These are phyloP conservation scores for Zaprionus davidi DNA, from an alignment of 1,140 invertebrate species.

Conservation along the genomic window DNA sequence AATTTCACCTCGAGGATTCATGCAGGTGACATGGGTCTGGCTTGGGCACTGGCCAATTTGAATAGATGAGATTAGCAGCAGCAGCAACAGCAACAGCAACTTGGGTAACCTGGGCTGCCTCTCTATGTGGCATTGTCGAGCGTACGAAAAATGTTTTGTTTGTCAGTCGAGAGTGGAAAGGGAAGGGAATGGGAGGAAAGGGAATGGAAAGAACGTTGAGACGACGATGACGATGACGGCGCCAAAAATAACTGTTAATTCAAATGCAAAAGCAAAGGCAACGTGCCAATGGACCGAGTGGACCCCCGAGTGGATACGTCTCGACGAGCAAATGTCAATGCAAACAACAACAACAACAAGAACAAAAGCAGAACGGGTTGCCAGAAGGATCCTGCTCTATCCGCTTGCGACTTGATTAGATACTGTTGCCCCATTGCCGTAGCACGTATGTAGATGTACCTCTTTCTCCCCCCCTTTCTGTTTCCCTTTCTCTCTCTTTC, in stretches of 20 bases:
- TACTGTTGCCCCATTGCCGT: slow-evolving; percentile 59
- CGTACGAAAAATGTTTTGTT: slow-evolving; percentile 39
- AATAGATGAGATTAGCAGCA: slow-evolving; percentile 67
- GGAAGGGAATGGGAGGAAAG: too few species aligned
- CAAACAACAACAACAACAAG: slow-evolving; percentile 52
- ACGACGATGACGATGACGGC: slow-evolving; percentile 27
- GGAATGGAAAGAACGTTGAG: not conserved
- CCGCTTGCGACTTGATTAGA: slow-evolving; percentile 72
- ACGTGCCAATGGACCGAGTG: slow-evolving; percentile 70
- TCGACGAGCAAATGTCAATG: slow-evolving; percentile 68
- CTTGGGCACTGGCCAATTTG: slow-evolving; percentile 55
- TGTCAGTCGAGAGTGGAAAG: slow-evolving; percentile 13
- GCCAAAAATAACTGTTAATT: slow-evolving; percentile 81
- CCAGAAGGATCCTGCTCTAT: slow-evolving; percentile 29
- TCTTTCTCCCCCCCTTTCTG: not conserved
- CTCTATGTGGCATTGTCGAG: slow-evolving; percentile 36
- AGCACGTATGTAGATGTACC: slow-evolving; percentile 23
- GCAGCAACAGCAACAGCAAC: slow-evolving; percentile 6
- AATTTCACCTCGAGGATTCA: slow-evolving; percentile 5
- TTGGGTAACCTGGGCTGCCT: not conserved
- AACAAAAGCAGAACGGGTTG: slow-evolving; percentile 32
- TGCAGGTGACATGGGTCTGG: slow-evolving; percentile 20
- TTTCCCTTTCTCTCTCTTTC: not conserved
- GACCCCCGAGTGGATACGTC: slow-evolving; percentile 15
- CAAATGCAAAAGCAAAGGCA: slow-evolving; percentile 69